Percentiles rank a stretch among this genome's conserved stretches.
Conservation (phyloP, 1,140 invertebrate genomes). For the Leptopilina boulardi region DNA sequence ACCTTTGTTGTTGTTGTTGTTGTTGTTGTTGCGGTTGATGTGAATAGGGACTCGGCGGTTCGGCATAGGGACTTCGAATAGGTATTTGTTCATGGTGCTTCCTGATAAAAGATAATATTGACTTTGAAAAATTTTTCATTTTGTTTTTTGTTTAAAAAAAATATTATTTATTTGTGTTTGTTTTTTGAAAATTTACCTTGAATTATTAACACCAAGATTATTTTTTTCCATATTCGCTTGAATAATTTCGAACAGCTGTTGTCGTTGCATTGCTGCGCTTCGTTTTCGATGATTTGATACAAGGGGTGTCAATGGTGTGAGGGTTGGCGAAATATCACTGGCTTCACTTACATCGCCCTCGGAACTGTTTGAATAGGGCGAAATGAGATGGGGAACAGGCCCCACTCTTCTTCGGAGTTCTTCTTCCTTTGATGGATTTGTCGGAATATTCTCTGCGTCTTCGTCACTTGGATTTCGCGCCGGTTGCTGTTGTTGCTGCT, state of each 20-base stretch:
- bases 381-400: constrained; percentile 69
- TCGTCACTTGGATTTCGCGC: constrained; percentile 71
- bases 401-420: constrained; percentile 70
- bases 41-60: constrained; percentile 14
- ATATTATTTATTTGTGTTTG: background rate
- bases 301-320: constrained; percentile 70
- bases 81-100: constrained; percentile 14
- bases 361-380: constrained; percentile 71
- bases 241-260: constrained; percentile 90
- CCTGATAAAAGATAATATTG: constrained; percentile 1
- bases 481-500: too few species aligned
- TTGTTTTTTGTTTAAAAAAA: background rate
- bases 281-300: constrained; percentile 74
- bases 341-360: constrained; percentile 74
- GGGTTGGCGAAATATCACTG: constrained; percentile 69
- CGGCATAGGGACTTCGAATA: constrained; percentile 31
- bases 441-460: constrained; percentile 61
- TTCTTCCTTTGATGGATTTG: constrained; percentile 69
- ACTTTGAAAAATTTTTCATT: background rate
- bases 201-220: constrained; percentile 88
- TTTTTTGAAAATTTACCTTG: constrained; percentile 77
- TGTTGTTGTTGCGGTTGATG: too few species aligned
- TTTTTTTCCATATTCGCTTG: constrained; percentile 95
- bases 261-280: constrained; percentile 84
- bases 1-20: too few species aligned